Percentiles rank a stretch among this genome's conserved stretches.
phyloP scores from a whole-genome alignment of 2,888 invertebrate species.

The Ennomos quercinarius region DNA sequence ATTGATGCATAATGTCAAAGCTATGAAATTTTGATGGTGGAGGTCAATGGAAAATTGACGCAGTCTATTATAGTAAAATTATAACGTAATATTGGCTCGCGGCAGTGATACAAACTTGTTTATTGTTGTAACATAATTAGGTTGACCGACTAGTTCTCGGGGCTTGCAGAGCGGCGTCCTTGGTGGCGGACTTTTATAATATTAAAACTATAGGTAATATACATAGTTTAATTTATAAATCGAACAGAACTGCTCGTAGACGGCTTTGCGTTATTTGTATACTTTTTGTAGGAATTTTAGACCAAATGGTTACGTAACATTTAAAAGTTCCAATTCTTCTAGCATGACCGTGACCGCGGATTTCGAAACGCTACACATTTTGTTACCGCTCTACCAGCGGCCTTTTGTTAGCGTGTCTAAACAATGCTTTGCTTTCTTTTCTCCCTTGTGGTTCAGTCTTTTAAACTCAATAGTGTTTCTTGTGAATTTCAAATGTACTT shows the following conservation, averaged over 20 bases:
- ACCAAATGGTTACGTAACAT: conserved; percentile 18
- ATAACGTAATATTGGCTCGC: not conserved
- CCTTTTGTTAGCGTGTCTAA: conserved; percentile 4
- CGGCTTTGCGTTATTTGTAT: conserved; percentile 14
- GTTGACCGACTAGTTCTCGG: conserved; percentile 37
- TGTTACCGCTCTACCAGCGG: conserved; percentile 11
- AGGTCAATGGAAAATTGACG: conserved; percentile 7
- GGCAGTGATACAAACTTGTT: not conserved
- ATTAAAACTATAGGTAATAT: conserved; percentile 5
- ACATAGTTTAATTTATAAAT: not conserved
- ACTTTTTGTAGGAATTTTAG: conserved; percentile 1
- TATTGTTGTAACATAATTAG: conserved; percentile 1
- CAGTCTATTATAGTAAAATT: not conserved
- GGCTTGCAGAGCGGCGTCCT: conserved; percentile 37
- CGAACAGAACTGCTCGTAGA: conserved; percentile 10
- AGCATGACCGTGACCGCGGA: conserved; percentile 24
- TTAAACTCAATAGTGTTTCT: not conserved
- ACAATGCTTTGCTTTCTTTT: conserved; percentile 13
- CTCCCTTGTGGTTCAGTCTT: conserved; percentile 3
- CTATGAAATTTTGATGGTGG: conserved; percentile 22
- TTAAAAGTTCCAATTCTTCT: conserved; percentile 20
- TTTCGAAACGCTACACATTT: conserved; percentile 25
- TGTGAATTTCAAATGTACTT: conserved; percentile 4
- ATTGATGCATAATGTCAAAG: conserved; percentile 11
- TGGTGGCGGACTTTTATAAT: conserved; percentile 33